These are phyloP conservation scores for Pollenia angustigena DNA, from an alignment of 2,888 invertebrate genomes.

Conservation along the genomic window DNA sequence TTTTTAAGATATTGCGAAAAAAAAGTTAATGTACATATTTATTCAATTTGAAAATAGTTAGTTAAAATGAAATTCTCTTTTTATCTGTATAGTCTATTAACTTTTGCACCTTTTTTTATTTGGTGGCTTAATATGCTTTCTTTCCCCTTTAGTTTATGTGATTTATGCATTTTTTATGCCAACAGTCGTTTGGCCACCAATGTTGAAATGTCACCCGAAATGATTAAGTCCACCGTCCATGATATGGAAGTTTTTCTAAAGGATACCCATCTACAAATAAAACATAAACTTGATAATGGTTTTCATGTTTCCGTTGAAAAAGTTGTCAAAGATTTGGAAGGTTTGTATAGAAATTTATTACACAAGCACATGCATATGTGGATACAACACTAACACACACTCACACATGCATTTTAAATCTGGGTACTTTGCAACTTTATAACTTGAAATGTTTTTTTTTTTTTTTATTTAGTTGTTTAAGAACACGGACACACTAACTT, in stretches of 20 bases:
- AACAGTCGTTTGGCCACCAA: slow-evolving; percentile 87
- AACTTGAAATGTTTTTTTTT: slow-evolving; percentile 46
- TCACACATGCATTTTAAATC: slow-evolving; percentile 9
- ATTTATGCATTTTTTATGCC: slow-evolving; percentile 87
- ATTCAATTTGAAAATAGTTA: slow-evolving; percentile 5
- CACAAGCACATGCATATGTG: not conserved
- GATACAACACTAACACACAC: not conserved
- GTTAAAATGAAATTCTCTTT: slow-evolving; percentile 2
- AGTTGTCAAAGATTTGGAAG: slow-evolving; percentile 87
- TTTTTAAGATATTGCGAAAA: not conserved
- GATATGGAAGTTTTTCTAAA: slow-evolving; percentile 87
- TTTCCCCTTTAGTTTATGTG: slow-evolving; percentile 84
- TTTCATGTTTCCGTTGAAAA: slow-evolving; percentile 87
- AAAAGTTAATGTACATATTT: not conserved
- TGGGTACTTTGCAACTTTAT: slow-evolving; percentile 55
- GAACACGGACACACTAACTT: not conserved
- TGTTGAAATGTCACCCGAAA: slow-evolving; percentile 85
- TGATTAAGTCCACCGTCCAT: slow-evolving; percentile 86
- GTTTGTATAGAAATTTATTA: slow-evolving; percentile 83
- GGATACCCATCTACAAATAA: slow-evolving; percentile 87
- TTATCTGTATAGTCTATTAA: slow-evolving; percentile 14
- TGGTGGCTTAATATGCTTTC: slow-evolving; percentile 1
- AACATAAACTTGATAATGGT: slow-evolving; percentile 85
- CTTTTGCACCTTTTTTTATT: slow-evolving; percentile 25
- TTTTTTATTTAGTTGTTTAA: not conserved